Conservation (phyloP, 2,888 invertebrate genomes). For the Chaetoderma sp. region DNA sequence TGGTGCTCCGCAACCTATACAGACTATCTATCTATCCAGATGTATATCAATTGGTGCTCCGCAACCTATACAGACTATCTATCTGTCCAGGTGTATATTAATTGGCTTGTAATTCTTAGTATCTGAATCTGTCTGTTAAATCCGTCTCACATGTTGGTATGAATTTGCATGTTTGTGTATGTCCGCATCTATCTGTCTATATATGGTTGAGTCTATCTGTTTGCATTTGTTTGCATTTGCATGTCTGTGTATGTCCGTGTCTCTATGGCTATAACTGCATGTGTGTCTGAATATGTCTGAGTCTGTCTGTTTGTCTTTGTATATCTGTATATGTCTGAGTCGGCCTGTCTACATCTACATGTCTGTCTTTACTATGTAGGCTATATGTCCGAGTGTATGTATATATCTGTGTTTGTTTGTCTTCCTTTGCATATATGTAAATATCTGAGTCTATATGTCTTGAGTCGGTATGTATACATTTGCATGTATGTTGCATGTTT, state of each 20-base stretch:
- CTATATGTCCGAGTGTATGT: conserved; percentile 7
- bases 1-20: too few relatives aligned
- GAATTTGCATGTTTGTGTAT: neutral
- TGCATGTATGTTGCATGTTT: too few relatives aligned
- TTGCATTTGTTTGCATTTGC: neutral
- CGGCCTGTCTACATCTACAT: neutral
- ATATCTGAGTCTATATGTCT: neutral
- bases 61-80: too few relatives aligned
- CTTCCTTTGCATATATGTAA: neutral
- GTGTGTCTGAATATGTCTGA: neutral
- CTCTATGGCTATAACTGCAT: neutral
- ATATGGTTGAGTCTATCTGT: too few relatives aligned
- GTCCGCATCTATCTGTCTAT: neutral
- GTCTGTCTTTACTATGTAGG: conserved; percentile 1
- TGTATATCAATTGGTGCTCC: too few relatives aligned
- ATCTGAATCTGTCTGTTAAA: too few relatives aligned
- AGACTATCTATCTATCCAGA: too few relatives aligned
- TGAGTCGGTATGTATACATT: neutral
- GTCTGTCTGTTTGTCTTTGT: neutral
- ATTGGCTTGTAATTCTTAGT: too few relatives aligned
- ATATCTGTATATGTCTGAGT: neutral
- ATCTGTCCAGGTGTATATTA: too few relatives aligned
- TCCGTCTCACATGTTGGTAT: neutral
- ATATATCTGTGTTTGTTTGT: conserved; percentile 4
- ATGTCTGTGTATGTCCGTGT: neutral